phyloP scores from a whole-genome alignment of 2,888 invertebrate species.

The Danaus chrysippus region DNA sequence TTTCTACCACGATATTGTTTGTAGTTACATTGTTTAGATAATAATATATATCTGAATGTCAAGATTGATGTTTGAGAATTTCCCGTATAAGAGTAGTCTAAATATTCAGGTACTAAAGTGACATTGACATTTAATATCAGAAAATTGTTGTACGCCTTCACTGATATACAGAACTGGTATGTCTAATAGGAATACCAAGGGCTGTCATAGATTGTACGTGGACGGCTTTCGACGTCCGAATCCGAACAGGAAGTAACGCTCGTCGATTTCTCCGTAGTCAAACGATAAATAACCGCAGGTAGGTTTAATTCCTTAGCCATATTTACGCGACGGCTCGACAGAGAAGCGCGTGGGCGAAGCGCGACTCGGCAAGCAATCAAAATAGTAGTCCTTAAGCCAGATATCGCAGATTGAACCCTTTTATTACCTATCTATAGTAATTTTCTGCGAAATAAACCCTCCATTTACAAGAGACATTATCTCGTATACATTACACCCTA shows the following conservation, averaged over 20 bases:
- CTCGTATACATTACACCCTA: constrained; percentile 20
- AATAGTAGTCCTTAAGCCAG: constrained; percentile 48
- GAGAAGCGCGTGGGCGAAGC: constrained; percentile 39
- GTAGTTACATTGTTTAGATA: not conserved
- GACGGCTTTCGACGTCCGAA: constrained; percentile 48
- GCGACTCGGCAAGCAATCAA: constrained; percentile 54
- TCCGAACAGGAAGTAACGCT: constrained; percentile 63
- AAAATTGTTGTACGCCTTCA: constrained; percentile 24
- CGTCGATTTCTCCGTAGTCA: constrained; percentile 41
- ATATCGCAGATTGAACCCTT: constrained; percentile 41
- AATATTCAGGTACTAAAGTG: not conserved
- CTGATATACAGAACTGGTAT: constrained; percentile 57
- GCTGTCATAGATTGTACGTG: constrained; percentile 41
- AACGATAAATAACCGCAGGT: constrained; percentile 68
- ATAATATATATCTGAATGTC: constrained; percentile 14
- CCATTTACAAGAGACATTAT: constrained; percentile 29
- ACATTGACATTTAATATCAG: constrained; percentile 4
- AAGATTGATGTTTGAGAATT: constrained; percentile 13
- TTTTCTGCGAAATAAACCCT: constrained; percentile 27
- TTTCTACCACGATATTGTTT: constrained; percentile 16
- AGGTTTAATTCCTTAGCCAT: constrained; percentile 70
- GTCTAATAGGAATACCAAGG: constrained; percentile 61
- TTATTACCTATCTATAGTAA: constrained; percentile 36
- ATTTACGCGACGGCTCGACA: constrained; percentile 61
- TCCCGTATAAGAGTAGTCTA: not conserved